Base-by-base conservation (phyloP, 1,140 invertebrate species). In the Pseudomyrmex pallidus region DNA sequence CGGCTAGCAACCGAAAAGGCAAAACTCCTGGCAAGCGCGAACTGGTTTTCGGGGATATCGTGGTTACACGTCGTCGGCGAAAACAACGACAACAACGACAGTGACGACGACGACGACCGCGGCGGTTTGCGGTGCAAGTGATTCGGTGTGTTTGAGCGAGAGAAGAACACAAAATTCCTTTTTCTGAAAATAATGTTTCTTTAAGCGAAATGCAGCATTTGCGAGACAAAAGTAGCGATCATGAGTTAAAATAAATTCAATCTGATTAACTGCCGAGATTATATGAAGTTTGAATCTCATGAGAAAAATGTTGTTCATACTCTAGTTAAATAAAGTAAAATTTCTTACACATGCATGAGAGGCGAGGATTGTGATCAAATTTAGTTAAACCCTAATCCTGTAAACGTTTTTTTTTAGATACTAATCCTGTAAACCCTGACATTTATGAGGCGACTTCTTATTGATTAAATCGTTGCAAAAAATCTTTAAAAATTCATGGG, bases 1-100 rank as follows among this genome's bases (percentile, higher is more conserved):
- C 89, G 90, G 90, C 90, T 90, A 91, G 89, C 87, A 91, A 91
- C 90, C 88, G 89, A 90, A 91, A 91, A 91, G 90, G 90, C 85
- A 88, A 91, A 90, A 89, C 83, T 88, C 84, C 61, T 56, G 85
- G 35, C 67, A 76, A 86, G 84, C 73, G 64, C 90, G 88, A 91
- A 91, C 90, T 90, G 90, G 90, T 91, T 91, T 90, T 91, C 74
- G 90, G 83, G 76, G 87, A 77, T 86, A 87, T 85, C 80, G 82
- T 48, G 74, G 77, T 88, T 84, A 77, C 72, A 78, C 70, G 50
- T 77, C 62, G 74, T 44, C 76, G 83, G 87, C 63, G 76, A 84
- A 74, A 74, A 83, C 72, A 72, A 67, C 73, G 62, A 72, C 48
- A 54, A 67, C 57, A 56, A 56, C 50, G 44, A 76, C 35, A 35